Conservation (phyloP, 2,888 invertebrate genomes). For the Exephanes ischioxanthus region DNA sequence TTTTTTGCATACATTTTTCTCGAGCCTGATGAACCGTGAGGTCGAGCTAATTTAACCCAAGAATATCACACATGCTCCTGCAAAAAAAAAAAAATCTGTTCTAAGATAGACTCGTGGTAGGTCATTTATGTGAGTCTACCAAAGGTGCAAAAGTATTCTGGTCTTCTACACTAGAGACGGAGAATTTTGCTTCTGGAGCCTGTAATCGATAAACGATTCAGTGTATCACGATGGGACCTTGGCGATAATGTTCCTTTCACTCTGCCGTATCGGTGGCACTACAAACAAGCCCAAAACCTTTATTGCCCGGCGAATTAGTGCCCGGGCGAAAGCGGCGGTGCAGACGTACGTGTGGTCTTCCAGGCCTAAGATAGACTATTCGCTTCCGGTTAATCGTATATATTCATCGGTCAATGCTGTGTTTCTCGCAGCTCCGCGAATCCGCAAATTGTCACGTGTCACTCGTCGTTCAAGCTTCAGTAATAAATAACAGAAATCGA, state of each 20-base stretch:
- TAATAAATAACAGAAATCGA: conserved; percentile 9
- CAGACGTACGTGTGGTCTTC: not conserved
- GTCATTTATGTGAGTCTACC: no score
- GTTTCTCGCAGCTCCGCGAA: not conserved
- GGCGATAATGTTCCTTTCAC: no score
- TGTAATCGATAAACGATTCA: no score
- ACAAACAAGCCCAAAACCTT: no score
- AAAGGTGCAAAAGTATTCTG: no score
- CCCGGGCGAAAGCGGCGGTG: not conserved
- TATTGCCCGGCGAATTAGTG: no score
- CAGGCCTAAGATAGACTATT: not conserved
- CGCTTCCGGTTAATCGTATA: not conserved
- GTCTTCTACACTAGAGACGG: no score
- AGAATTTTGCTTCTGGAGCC: no score
- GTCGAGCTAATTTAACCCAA: not conserved
- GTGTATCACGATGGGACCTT: no score
- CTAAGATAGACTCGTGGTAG: not conserved
- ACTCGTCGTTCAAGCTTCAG: not conserved
- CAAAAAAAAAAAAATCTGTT: not conserved
- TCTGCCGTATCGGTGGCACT: no score
- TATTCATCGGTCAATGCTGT: not conserved
- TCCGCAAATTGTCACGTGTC: conserved; percentile 19
- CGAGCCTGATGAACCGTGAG: not conserved
- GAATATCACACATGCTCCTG: not conserved
- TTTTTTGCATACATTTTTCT: conserved; percentile 4